Evolutionary conservation across 2,888 invertebrate species (phyloP).

Genomic region (Clivina fossor): DNA sequence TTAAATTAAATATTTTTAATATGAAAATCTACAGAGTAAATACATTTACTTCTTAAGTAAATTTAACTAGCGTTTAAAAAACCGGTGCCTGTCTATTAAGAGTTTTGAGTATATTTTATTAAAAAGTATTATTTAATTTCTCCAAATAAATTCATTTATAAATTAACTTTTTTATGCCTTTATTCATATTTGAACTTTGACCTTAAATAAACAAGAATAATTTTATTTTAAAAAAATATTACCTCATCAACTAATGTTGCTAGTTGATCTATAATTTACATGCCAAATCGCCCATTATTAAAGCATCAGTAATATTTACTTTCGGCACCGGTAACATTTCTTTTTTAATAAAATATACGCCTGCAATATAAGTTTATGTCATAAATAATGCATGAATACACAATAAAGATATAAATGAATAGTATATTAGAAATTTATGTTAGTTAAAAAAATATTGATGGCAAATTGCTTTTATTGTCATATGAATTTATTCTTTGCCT

Average conservation of each 20-base stretch:
- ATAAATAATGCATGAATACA: not conserved
- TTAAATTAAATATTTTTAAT: too few relatives aligned
- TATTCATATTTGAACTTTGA: too few relatives aligned
- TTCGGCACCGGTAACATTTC: slow-evolving; percentile 67
- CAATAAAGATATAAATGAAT: not conserved
- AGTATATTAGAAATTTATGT: not conserved
- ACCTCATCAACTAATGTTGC: slow-evolving; percentile 90
- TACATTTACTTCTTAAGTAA: too few relatives aligned
- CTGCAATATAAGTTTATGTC: slow-evolving; percentile 40
- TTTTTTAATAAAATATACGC: slow-evolving; percentile 82
- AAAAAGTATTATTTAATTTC: too few relatives aligned
- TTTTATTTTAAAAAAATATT: slow-evolving; percentile 36
- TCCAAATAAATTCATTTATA: too few relatives aligned
- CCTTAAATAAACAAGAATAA: not conserved
- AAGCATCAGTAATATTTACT: slow-evolving; percentile 65
- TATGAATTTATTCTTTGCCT: not conserved
- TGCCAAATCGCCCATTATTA: slow-evolving; percentile 85
- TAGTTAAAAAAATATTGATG: not conserved
- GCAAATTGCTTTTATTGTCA: too few relatives aligned
- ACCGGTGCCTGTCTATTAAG: too few relatives aligned
- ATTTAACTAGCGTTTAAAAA: too few relatives aligned
- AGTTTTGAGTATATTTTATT: too few relatives aligned
- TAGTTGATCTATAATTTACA: slow-evolving; percentile 88
- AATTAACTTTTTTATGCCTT: too few relatives aligned
- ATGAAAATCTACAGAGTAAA: too few relatives aligned